These are phyloP conservation scores for Scrobipalpa costella DNA, from an alignment of 2,888 invertebrate genomes.

Conservation along the genomic window DNA sequence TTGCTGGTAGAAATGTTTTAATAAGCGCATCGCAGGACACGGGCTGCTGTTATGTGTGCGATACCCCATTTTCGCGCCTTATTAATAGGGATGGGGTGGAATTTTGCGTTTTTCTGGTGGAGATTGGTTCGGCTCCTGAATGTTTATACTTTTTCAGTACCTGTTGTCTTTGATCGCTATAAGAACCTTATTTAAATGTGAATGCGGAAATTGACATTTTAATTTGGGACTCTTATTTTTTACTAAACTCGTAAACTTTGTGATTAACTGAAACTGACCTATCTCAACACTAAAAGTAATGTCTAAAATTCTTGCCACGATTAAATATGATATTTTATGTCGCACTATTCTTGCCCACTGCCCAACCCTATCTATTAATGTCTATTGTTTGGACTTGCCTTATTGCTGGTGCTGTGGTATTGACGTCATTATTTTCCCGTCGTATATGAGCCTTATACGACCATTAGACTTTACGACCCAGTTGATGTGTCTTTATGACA, in stretches of 20 bases:
- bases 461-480: conserved; percentile 32
- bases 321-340: not conserved
- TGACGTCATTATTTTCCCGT: conserved; percentile 20
- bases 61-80: conserved; percentile 61
- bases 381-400: conserved; percentile 77
- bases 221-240: no score
- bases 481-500: conserved; percentile 5
- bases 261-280: no score
- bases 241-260: no score
- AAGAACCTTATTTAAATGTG: no score
- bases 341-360: not conserved
- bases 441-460: not conserved
- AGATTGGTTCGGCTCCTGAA: not conserved
- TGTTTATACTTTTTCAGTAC: no score
- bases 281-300: not conserved
- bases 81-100: conserved; percentile 54
- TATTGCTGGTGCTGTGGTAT: conserved; percentile 47
- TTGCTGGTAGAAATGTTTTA: conserved; percentile 79
- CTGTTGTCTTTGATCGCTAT: no score
- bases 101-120: conserved; percentile 6
- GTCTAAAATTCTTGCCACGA: not conserved
- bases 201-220: no score
- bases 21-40: conserved; percentile 74
- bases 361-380: conserved; percentile 33
- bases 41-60: conserved; percentile 56